Percentiles rank a stretch among this genome's conserved stretches.
These are phyloP conservation scores for Nyctibius bracteatus DNA, from an alignment of 2,113 vertebrate species.

Conservation along the genomic window DNA sequence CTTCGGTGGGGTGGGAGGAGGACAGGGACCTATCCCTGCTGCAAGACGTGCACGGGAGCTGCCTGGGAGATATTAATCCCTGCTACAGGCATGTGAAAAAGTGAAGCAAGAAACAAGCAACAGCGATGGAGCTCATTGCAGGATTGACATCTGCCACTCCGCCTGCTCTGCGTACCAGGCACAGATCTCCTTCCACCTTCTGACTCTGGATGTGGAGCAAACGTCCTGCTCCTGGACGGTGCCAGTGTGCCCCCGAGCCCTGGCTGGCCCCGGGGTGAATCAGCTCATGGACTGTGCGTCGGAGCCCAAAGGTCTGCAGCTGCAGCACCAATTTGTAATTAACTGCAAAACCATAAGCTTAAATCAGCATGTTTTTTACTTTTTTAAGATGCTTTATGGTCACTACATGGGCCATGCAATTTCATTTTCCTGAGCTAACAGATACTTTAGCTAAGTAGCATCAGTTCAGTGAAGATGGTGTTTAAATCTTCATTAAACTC, in stretches of 20 bases:
- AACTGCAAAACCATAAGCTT: neutral
- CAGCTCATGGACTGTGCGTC: neutral
- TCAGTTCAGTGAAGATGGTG: neutral
- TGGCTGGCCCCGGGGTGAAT: neutral
- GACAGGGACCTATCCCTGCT: no score
- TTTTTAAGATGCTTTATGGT: neutral
- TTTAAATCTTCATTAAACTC: slow-evolving; percentile 18
- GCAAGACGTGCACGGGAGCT: accelerated
- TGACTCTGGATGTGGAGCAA: no score
- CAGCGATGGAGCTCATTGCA: neutral
- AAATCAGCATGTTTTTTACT: neutral
- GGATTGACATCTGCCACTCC: neutral
- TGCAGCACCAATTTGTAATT: neutral
- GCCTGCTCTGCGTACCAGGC: neutral
- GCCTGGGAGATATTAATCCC: neutral
- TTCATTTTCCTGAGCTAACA: neutral
- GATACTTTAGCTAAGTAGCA: neutral
- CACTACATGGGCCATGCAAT: neutral
- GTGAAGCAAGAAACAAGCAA: neutral
- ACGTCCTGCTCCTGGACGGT: neutral
- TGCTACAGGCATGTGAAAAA: neutral
- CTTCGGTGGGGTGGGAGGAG: neutral
- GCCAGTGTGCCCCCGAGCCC: neutral
- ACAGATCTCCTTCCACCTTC: neutral
- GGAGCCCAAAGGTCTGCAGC: neutral